phyloP scores from a whole-genome alignment of 2,888 invertebrate genomes.

The Pterostichus madidus region DNA sequence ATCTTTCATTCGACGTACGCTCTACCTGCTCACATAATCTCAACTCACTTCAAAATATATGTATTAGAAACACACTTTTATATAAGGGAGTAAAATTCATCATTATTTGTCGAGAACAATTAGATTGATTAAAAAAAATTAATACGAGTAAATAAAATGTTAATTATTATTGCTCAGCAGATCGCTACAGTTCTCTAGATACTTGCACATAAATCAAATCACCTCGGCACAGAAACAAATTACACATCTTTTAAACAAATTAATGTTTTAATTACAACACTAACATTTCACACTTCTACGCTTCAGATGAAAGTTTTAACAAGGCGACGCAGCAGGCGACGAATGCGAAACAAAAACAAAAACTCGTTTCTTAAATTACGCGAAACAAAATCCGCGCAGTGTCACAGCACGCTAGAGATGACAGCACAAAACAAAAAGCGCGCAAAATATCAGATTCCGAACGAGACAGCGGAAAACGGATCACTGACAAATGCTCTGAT shows the following conservation, averaged over 20 bases:
- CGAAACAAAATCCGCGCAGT: slow-evolving; percentile 54
- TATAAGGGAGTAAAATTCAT: too few species aligned
- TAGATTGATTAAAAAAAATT: too few species aligned
- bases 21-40: too few species aligned
- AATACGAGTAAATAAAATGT: too few species aligned
- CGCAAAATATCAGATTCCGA: slow-evolving; percentile 24
- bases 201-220: not conserved
- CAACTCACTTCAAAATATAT: too few species aligned
- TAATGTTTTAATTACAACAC: slow-evolving; percentile 37
- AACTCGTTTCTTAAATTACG: slow-evolving; percentile 54
- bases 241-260: slow-evolving; percentile 3
- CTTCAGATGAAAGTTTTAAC: slow-evolving; percentile 32
- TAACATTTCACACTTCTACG: slow-evolving; percentile 37
- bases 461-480: not conserved
- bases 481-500: slow-evolving; percentile 10
- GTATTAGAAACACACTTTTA: too few species aligned
- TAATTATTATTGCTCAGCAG: too few species aligned
- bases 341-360: slow-evolving; percentile 42
- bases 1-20: too few species aligned
- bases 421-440: slow-evolving; percentile 18
- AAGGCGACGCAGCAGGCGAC: slow-evolving; percentile 16
- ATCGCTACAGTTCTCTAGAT: too few species aligned
- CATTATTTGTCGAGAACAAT: too few species aligned
- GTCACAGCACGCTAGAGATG: slow-evolving; percentile 17
- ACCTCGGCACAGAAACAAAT: not conserved